phyloP scores from a whole-genome alignment of 2,888 invertebrate genomes.

The Antitype chi region DNA sequence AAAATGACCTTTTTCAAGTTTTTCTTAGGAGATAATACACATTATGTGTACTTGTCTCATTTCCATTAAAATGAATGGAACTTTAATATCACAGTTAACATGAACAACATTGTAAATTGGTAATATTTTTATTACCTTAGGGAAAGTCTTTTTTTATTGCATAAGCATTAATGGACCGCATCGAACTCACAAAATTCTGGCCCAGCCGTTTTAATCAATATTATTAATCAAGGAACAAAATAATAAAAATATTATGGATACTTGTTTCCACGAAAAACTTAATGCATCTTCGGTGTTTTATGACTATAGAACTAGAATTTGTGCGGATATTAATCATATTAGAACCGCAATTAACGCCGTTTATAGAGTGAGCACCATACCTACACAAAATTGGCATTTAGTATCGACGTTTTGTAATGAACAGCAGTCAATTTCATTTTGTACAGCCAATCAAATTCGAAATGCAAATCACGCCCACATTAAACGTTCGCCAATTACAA shows the following conservation, averaged over 20 bases:
- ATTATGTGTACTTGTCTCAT: neutral
- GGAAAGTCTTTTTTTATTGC: constrained; percentile 23
- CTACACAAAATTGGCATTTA: neutral
- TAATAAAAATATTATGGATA: constrained; percentile 10
- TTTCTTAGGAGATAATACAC: neutral
- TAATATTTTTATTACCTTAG: neutral
- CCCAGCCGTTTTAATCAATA: neutral
- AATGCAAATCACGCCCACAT: constrained; percentile 18
- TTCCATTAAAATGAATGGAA: neutral
- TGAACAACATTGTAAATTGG: neutral
- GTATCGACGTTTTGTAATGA: neutral
- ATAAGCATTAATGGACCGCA: neutral
- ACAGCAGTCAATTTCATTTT: constrained; percentile 25
- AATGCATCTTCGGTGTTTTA: neutral
- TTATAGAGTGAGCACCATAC: neutral
- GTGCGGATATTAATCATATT: neutral
- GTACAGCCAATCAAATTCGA: constrained; percentile 22
- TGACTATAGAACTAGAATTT: neutral
- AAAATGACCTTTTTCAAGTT: neutral
- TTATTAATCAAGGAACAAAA: constrained; percentile 18
- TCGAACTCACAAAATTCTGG: neutral
- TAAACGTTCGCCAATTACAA: constrained; percentile 27
- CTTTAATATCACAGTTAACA: constrained; percentile 11
- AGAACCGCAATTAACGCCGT: neutral
- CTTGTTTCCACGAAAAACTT: neutral